phyloP scores from a whole-genome alignment of 2,888 invertebrate species.

The Stenotaenia linearis region DNA sequence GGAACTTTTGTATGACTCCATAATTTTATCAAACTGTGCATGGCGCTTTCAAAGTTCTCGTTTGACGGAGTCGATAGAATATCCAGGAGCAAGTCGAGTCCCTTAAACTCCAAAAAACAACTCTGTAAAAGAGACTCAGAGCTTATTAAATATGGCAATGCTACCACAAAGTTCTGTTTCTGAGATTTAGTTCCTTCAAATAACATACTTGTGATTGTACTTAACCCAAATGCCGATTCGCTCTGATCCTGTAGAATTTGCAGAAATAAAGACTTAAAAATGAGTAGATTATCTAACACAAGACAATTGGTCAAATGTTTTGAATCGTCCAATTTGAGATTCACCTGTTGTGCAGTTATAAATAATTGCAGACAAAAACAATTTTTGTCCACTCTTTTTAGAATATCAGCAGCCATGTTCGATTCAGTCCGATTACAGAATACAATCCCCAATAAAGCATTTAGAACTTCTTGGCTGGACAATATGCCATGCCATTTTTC shows the following conservation, averaged over 20 bases:
- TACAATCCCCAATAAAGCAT: conserved; percentile 42
- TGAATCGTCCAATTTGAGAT: neutral
- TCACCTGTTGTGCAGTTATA: neutral
- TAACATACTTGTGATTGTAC: neutral
- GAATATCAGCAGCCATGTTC: conserved; percentile 38
- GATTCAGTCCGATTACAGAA: conserved; percentile 38
- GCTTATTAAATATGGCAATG: neutral
- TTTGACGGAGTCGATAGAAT: neutral
- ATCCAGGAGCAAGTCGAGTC: neutral
- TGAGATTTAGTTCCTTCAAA: neutral
- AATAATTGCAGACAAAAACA: neutral
- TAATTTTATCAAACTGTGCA: neutral
- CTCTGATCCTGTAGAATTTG: neutral
- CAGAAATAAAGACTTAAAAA: neutral
- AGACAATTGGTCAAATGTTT: neutral
- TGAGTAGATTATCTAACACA: neutral
- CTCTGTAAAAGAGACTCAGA: neutral
- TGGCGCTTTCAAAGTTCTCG: neutral
- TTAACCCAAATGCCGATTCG: neutral
- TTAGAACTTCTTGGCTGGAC: conserved; percentile 36
- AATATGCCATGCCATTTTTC: conserved; percentile 40
- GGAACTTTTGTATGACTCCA: neutral
- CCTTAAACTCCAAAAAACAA: neutral
- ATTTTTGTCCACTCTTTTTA: conserved; percentile 30
- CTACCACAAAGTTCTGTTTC: neutral